Percentiles rank a stretch among this genome's conserved stretches.
Evolutionary conservation across 2,797 vertebrate species (phyloP).

Genomic region (Botia almorhae): DNA sequence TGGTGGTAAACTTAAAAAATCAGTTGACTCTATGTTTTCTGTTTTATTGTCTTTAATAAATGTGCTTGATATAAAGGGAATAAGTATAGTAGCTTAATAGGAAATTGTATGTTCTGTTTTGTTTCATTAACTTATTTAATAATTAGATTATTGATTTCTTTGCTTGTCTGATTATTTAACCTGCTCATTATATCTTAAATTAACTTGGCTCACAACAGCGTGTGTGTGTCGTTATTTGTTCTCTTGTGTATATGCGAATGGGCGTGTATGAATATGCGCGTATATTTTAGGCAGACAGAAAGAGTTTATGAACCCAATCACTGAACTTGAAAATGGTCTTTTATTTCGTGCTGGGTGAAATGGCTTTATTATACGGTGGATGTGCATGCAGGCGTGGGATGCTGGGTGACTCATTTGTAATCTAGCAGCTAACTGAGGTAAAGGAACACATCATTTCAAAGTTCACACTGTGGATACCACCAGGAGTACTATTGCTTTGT

Average conservation of each 20-base stretch:
- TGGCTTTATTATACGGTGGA: slow-evolving; percentile 67
- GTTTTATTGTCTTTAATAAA: background rate
- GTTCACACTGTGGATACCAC: slow-evolving; percentile 61
- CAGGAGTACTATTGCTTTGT: slow-evolving; percentile 57
- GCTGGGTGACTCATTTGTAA: slow-evolving; percentile 67
- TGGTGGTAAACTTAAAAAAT: background rate
- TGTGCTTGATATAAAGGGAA: background rate
- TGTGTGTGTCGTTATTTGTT: background rate
- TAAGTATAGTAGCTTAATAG: background rate
- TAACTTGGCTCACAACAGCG: slow-evolving; percentile 10
- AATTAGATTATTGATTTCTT: slow-evolving; percentile 53
- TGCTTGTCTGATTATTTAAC: slow-evolving; percentile 48
- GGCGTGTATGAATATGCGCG: slow-evolving; percentile 1
- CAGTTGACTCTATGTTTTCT: background rate
- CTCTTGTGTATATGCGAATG: background rate
- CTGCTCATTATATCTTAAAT: slow-evolving; percentile 42
- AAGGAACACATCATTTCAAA: slow-evolving; percentile 69
- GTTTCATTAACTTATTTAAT: slow-evolving; percentile 42
- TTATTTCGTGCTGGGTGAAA: slow-evolving; percentile 67
- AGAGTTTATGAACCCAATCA: slow-evolving; percentile 67
- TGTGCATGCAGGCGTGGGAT: slow-evolving; percentile 66
- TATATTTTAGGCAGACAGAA: slow-evolving; percentile 29
- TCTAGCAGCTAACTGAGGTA: slow-evolving; percentile 65
- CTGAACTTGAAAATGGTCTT: slow-evolving; percentile 67
- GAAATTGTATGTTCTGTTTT: slow-evolving; percentile 43